Base-by-base conservation (phyloP, 1,140 invertebrate genomes). In the Lepidurus couesii region DNA sequence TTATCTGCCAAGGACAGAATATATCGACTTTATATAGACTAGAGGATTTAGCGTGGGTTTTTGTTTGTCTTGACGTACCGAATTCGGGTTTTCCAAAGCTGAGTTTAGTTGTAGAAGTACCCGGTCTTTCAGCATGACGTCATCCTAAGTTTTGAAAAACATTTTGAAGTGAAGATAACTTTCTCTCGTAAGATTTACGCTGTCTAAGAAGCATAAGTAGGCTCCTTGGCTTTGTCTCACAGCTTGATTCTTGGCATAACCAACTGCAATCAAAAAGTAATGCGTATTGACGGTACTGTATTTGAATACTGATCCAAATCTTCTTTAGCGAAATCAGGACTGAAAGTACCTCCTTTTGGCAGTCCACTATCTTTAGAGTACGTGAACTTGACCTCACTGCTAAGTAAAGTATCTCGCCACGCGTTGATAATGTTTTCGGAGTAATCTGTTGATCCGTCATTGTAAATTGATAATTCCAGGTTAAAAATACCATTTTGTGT, bases 151-250 rank as follows among this genome's bases (percentile, higher is more conserved):
- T 45, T 24, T 43, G 74, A 77, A 45, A 75, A 53, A 76, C 78
- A 16, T 47, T 44, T 16, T 42, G 9, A 1, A 80, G 44, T 44
- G 74, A 5, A 77, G 75, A 77, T 10, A 77, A 75, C 76, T 75
- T 73, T 76, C 16, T 44, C 44, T 76, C 65, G 45, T 34, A 77
- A 78, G 74, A 85, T 86, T 87, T 84, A 90, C 90, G 81, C 92
- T 87, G 87, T 93, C 92, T 85, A 92, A 89, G 85, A 93, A 93
- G 84, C 92, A 93, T n/a, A 94, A 84, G 85, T 87, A 93, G 79
- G 86, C 81, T 9, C 92, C 92, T 76, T 75, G 83, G 82, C 90
- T 90, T 78, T 88, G 84, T 80, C 84, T 82, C 26, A 93, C 86
- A 74, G 91, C 90, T 82, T 83, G 85, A 86, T 93, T 93, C 85